These are phyloP conservation scores for Chrysina gloriosa DNA, from an alignment of 2,888 invertebrate genomes.

Conservation along the genomic window DNA sequence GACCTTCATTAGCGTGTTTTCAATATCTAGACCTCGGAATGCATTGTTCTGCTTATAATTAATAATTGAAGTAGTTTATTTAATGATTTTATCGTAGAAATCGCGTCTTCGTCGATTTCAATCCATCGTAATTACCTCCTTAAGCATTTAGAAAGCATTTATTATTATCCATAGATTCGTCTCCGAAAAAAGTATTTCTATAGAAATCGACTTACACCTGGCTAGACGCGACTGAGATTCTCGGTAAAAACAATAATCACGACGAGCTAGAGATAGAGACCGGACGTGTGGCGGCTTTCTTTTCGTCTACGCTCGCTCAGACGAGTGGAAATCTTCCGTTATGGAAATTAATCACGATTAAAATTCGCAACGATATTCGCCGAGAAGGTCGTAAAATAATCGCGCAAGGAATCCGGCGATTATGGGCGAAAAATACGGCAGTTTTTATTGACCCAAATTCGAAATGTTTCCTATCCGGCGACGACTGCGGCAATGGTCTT, in stretches of 20 bases:
- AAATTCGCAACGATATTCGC: background rate
- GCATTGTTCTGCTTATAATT: too few relatives aligned
- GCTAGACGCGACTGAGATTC: background rate
- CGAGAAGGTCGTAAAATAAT: background rate
- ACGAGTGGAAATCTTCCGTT: background rate
- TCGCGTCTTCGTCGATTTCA: background rate
- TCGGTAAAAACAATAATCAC: background rate
- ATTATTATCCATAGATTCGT: background rate
- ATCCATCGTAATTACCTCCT: background rate
- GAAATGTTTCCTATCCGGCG: background rate
- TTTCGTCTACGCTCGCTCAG: background rate
- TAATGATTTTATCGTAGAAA: background rate
- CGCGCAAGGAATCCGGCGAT: background rate
- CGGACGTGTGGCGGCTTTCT: background rate
- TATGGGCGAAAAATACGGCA: background rate
- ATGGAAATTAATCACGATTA: background rate
- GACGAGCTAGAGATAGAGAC: too few relatives aligned
- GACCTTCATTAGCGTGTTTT: too few relatives aligned
- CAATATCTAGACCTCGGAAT: too few relatives aligned
- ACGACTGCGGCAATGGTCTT: background rate
- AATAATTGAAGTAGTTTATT: background rate
- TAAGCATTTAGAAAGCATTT: background rate
- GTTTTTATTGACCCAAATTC: slow-evolving; percentile 34
- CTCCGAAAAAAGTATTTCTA: background rate
- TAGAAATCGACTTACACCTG: background rate